Conservation (phyloP, 2,888 invertebrate species). For the Drosophila yooni region DNA sequence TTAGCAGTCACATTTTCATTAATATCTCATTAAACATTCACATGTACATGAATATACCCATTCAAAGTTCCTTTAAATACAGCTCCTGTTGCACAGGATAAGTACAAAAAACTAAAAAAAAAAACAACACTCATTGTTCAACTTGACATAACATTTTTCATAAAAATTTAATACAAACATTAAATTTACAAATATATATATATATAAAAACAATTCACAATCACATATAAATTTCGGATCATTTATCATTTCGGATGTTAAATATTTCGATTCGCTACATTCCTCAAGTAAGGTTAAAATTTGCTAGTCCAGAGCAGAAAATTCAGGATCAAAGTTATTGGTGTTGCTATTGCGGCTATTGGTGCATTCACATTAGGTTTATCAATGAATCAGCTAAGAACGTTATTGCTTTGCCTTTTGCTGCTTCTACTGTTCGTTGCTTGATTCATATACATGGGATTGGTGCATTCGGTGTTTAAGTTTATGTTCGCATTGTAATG, state of each 20-base stretch:
- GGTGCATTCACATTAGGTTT: constrained; percentile 50
- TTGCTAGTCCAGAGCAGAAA: constrained; percentile 78
- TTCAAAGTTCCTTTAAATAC: constrained; percentile 44
- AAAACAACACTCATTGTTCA: constrained; percentile 53
- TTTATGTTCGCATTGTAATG: constrained; percentile 26
- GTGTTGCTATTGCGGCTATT: constrained; percentile 39
- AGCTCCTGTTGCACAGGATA: constrained; percentile 32
- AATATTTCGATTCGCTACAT: constrained; percentile 77
- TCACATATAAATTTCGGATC: constrained; percentile 72
- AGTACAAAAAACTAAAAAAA: constrained; percentile 23
- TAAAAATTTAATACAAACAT: constrained; percentile 79
- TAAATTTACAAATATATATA: constrained; percentile 78
- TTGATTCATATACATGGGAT: constrained; percentile 31
- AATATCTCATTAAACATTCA: constrained; percentile 2
- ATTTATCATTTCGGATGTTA: constrained; percentile 74
- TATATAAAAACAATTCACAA: constrained; percentile 75
- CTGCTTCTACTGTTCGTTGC: constrained; percentile 18
- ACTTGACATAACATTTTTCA: constrained; percentile 78
- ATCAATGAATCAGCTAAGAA: constrained; percentile 64
- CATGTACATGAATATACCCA: constrained; percentile 13
- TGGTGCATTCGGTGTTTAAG: constrained; percentile 21
- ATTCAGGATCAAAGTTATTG: constrained; percentile 73
- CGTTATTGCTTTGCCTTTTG: constrained; percentile 28
- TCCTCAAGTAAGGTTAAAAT: constrained; percentile 76
- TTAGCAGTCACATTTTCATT: constrained; percentile 7